Evolutionary conservation across 2,113 vertebrate genomes (phyloP), one percentile per base, ranked within the genome.

Genomic region (Daubentonia madagascariensis): DNA sequence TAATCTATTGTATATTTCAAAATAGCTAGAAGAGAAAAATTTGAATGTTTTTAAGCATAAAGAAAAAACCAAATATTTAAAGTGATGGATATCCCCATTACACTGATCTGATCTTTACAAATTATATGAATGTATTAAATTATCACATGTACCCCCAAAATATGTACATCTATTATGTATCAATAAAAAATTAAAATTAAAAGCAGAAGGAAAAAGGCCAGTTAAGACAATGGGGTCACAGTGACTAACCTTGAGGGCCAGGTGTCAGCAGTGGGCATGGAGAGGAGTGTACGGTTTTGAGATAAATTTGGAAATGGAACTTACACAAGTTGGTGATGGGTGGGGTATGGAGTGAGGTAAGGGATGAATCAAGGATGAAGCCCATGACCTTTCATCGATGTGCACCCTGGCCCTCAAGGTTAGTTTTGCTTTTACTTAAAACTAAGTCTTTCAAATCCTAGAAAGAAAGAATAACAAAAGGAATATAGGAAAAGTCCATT

Each of bases 351-450:
- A 6, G 12, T 30, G 48, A 88, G 7, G 48, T 54, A 48, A 79
- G 78, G 13, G 78, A 25, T 50, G 48, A 63, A 48, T 89, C 13
- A 65, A 81, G 50, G 20, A 18, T 72, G 50, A 48, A 57, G 79
- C 43, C 35, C 65, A 63, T 30, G n/a, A 43, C 23, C 89, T 45
- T 85, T 95, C 61, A 52, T 80, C 32, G 59, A 14, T 37, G 50
- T 28, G 22, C 13, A 50, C 23, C 7, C 59, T 67, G 63, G 48
- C 12, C 25, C n/a, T 43, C 5, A 57, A 43, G 65, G 32, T 65
- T 83, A 76, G 68, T 32, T 83, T 88, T 90, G 17, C 35, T 90
- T 95, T 92, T 80, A 85, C 30, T 92, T 37, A 91, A 92, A 94
- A 45, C 16, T 32, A 50, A 86, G 57, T 68, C 88, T 93, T 96